A percentile compares a stretch with the other conserved stretches of the same genome.
Evolutionary conservation across 1,140 invertebrate genomes (phyloP).

Genomic region (Drosophila lowei): DNA sequence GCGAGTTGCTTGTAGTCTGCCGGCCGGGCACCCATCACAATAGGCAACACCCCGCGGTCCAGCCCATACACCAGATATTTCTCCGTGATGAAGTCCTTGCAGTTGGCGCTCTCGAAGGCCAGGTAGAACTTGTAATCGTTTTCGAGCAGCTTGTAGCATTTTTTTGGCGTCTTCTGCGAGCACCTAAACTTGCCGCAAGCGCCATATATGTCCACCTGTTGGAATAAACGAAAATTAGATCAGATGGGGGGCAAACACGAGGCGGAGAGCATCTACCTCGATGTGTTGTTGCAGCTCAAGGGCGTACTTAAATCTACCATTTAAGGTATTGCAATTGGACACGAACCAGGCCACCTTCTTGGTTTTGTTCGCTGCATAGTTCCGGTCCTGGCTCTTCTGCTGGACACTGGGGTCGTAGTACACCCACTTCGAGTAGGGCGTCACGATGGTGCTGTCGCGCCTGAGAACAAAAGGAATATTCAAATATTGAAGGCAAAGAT

Average conservation of each 20-base stretch:
- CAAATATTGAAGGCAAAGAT: neutral
- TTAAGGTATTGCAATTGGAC: constrained; percentile 96
- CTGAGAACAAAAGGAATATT: constrained; percentile 84
- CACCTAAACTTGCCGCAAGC: constrained; percentile 94
- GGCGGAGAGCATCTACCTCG: constrained; percentile 70
- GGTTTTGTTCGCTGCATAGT: constrained; percentile 95
- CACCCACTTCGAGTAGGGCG: constrained; percentile 97
- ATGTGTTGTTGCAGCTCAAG: constrained; percentile 93
- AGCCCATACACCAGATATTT: constrained; percentile 98
- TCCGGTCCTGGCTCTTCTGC: constrained; percentile 87
- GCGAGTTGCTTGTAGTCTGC: constrained; percentile 94
- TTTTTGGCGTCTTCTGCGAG: constrained; percentile 89
- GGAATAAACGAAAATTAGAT: neutral
- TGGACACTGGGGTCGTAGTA: constrained; percentile 90
- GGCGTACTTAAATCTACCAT: constrained; percentile 93
- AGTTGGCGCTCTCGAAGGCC: constrained; percentile 98
- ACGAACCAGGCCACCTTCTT: constrained; percentile 99
- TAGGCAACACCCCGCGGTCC: constrained; percentile 94
- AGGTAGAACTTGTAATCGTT: constrained; percentile 98
- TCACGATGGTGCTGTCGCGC: constrained; percentile 96
- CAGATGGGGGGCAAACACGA: neutral
- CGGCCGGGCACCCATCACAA: constrained; percentile 97
- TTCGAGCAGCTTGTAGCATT: constrained; percentile 95
- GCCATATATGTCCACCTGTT: constrained; percentile 94
- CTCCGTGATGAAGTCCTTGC: constrained; percentile 97